Conservation (phyloP, 2,113 vertebrate species). For the Paramormyrops kingsleyae region DNA sequence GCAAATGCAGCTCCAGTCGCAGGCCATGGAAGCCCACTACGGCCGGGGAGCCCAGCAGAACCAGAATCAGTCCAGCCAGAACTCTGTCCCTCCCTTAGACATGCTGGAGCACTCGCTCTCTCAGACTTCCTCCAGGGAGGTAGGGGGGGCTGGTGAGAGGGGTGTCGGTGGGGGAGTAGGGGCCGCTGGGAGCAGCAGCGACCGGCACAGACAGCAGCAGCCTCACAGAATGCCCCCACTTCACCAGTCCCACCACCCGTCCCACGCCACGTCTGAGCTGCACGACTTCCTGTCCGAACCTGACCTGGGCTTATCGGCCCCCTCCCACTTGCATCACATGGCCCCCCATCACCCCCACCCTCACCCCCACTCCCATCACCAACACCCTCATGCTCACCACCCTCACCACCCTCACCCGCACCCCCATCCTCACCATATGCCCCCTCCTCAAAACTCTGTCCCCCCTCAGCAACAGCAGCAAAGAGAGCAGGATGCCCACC, state of each 20-base stretch:
- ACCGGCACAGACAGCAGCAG: slow-evolving; percentile 53
- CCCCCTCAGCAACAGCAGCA: slow-evolving; percentile 46
- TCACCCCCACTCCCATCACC: slow-evolving; percentile 50
- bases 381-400: slow-evolving; percentile 32
- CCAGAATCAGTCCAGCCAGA: slow-evolving; percentile 52
- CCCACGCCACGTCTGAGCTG: slow-evolving; percentile 58
- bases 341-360: slow-evolving; percentile 56
- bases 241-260: slow-evolving; percentile 47
- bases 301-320: slow-evolving; percentile 54
- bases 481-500: slow-evolving; percentile 48
- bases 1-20: slow-evolving; percentile 73
- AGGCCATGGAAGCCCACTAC: slow-evolving; percentile 75
- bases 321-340: slow-evolving; percentile 63
- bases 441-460: slow-evolving; percentile 43
- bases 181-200: slow-evolving; percentile 32
- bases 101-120: slow-evolving; percentile 70
- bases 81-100: slow-evolving; percentile 66
- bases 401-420: slow-evolving; percentile 34
- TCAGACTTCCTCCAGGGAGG: slow-evolving; percentile 54
- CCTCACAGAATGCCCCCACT: slow-evolving; percentile 58
- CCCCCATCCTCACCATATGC: slow-evolving; percentile 54
- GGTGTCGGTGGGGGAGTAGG: slow-evolving; percentile 42
- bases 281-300: slow-evolving; percentile 66
- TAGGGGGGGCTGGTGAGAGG: slow-evolving; percentile 50
- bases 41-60: slow-evolving; percentile 64